A percentile compares a stretch with the other conserved stretches of the same genome.
Conservation (phyloP, 2,888 invertebrate genomes). For the Chloromyia formosa region DNA sequence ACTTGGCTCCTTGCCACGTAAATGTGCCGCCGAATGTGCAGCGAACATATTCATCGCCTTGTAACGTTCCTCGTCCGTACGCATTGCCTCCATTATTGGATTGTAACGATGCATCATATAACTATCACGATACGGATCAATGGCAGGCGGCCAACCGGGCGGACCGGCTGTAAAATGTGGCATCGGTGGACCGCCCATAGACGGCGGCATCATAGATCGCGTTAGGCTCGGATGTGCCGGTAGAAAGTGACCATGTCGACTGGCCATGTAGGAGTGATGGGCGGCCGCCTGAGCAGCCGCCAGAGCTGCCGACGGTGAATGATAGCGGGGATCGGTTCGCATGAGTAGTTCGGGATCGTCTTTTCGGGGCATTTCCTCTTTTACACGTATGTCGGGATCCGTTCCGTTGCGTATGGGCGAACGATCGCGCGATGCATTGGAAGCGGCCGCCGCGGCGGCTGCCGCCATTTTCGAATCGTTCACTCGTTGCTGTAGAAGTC, state of each 20-base stretch:
- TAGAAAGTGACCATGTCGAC: constrained; percentile 66
- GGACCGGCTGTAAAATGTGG: constrained; percentile 70
- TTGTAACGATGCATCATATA: constrained; percentile 80
- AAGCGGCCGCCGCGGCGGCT: constrained; percentile 61
- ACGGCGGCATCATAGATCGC: constrained; percentile 66
- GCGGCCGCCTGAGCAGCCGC: constrained; percentile 64
- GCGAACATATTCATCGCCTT: constrained; percentile 79
- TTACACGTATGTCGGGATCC: constrained; percentile 66
- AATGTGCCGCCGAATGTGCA: constrained; percentile 66
- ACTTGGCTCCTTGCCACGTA: constrained; percentile 63
- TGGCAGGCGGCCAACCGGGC: constrained; percentile 64
- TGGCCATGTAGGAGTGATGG: constrained; percentile 61
- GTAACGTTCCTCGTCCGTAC: constrained; percentile 81
- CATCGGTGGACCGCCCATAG: constrained; percentile 65
- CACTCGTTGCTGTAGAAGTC: constrained; percentile 69
- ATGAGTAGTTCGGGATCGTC: constrained; percentile 67
- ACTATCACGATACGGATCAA: constrained; percentile 74
- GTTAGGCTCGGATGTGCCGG: constrained; percentile 66
- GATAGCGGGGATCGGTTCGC: constrained; percentile 67
- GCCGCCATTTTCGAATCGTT: constrained; percentile 65
- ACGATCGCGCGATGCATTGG: constrained; percentile 67
- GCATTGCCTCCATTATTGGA: constrained; percentile 79
- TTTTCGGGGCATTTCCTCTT: constrained; percentile 70
- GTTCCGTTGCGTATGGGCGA: constrained; percentile 80
- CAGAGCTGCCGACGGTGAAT: constrained; percentile 61